Evolutionary conservation across 64 coral and sea anemone species (phyloP), one percentile per base, ranked within the genome.

Genomic region (Stichodactyla helianthus): DNA sequence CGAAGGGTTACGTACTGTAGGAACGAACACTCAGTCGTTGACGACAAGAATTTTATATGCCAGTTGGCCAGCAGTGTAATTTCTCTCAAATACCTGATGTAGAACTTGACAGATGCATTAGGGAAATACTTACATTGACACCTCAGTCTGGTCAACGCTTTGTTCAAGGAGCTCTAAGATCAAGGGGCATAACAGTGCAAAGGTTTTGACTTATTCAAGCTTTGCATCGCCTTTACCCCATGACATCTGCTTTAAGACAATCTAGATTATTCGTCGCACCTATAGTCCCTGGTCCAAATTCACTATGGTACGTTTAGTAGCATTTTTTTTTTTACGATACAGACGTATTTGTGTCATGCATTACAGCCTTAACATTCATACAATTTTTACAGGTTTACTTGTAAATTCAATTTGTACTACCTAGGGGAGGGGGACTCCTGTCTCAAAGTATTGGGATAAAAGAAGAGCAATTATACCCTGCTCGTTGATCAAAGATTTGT

Each of bases 231-330:
- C 78, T 82, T 89, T 57, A 82, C 54, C 87, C 87, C 18, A 79
- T 89, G 10, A 89, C 79, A 27, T 89, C 87, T 44, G 87, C 60
- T 79, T 79, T 82, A 13, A 52, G 87, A 89, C 77, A 82, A 79
- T 89, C 55, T 26, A 79, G 87, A 89, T 89, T 50, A 82, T 89
- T 61, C 87, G 28, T 52, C 79, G 77, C 12, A 89, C 77, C 7
- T 89, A 89, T 54, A 27, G 87, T 83, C 35, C 51, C 87, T 16
- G 87, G 78, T 59, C 87, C 87, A 89, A 89, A 89, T 89, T 89
- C 90, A 2, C 58, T 92, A 26, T 87, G 90, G 85, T 89, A 58
- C 35, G 35, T 44, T 44, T 44, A 44, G 35, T 44, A 44, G 35
- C 4, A 44, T 44, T 44, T 44, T 44, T 44, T 44, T 44, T 44